phyloP scores from a whole-genome alignment of 2,797 vertebrate genomes.

The Acanthurus lineatus region DNA sequence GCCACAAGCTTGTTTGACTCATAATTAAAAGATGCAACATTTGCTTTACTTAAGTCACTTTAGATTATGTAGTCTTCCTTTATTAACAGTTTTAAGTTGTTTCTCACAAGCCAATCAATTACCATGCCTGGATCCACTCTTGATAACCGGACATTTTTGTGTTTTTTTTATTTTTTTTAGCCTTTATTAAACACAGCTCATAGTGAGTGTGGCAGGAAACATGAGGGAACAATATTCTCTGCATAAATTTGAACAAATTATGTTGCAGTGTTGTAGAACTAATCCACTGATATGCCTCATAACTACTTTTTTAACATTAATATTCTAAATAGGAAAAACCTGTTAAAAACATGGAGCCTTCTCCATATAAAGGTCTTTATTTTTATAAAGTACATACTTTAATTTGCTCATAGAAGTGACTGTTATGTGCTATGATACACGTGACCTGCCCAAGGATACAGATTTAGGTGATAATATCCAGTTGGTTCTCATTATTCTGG shows the following conservation, averaged over 20 bases:
- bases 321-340: not conserved
- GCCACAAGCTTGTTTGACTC: slow-evolving; percentile 4
- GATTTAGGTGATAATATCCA: too few species aligned
- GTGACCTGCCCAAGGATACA: not conserved
- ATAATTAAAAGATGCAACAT: not conserved
- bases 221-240: slow-evolving; percentile 12
- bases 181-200: slow-evolving; percentile 4
- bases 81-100: not conserved
- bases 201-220: slow-evolving; percentile 16
- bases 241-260: not conserved
- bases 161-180: not conserved
- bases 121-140: not conserved
- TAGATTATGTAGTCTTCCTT: not conserved
- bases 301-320: not conserved
- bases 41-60: not conserved
- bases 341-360: not conserved
- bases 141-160: not conserved
- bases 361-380: not conserved
- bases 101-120: not conserved
- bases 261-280: not conserved
- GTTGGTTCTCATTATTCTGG: too few species aligned
- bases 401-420: not conserved
- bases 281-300: not conserved
- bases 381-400: not conserved
- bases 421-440: too few species aligned